Evolutionary conservation across 2,797 vertebrate genomes (phyloP), one percentile per base, ranked within the genome.

Genomic region (Podarcis lilfordi): DNA sequence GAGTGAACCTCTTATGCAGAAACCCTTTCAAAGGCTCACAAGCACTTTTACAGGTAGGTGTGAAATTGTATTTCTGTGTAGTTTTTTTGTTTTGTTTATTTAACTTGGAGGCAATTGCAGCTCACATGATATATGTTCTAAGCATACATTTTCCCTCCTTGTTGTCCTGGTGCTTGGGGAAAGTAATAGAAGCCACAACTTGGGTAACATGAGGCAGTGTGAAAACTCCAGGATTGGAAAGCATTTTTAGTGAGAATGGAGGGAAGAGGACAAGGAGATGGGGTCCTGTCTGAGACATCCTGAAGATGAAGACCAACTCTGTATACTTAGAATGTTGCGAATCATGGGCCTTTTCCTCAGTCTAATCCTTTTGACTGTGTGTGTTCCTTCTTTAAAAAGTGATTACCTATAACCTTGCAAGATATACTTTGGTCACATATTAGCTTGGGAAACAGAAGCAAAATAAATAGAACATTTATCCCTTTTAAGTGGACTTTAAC

Each of bases 311-410:
- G 50, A 37, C 4, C 15, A n/a, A 7, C 27, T 19, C 6, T 89
- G n/a, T 82, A 13, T 61, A 61, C 59, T 76, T 69, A 71, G 21
- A 35, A n/a, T 68, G 11, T 84, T 83, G 66, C 85, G 88, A 92
- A 64, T 94, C 89, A 92, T 8, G 45, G n/a, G 9, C 90, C 84
- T 82, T 91, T 75, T 23, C 77, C 80, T 88, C 50, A 82, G 89
- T 77, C 80, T 82, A 89, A 85, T 35, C 43, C 45, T 45, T 0
- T 90, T 91, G 85, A 88, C 71, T 25, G 4, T 61, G 15, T 19
- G 32, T 32, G 32, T 79, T 85, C 25, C 76, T 89, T 90, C 10
- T 40, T 82, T 87, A 82, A 61, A 61, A 81, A 71, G 78, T 25
- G 8, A 87, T 68, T 87, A 82, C 8, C 68, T 82, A 88, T 87